Evolutionary conservation across 2,797 vertebrate species (phyloP).

Genomic region (Muraenolepis orangiensis): DNA sequence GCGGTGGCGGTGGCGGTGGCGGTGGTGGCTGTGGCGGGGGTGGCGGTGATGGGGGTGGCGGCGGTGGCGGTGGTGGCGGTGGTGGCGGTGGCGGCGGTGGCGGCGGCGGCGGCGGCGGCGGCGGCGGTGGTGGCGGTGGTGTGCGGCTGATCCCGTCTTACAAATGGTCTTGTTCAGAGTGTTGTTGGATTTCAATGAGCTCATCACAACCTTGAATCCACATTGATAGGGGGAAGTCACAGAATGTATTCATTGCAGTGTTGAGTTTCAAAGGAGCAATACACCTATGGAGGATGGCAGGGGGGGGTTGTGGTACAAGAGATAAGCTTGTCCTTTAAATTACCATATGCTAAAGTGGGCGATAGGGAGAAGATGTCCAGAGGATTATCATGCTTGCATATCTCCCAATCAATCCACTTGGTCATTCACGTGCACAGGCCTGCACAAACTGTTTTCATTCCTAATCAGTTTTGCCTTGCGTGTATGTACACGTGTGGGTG

Average conservation of each 20-base stretch:
- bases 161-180: constrained; percentile 7
- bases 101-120: not conserved
- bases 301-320: constrained; percentile 40
- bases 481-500: not conserved
- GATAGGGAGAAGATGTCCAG: constrained; percentile 64
- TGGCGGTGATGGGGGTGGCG: not conserved
- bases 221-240: constrained; percentile 7
- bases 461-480: not conserved
- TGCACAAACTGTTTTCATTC: constrained; percentile 37
- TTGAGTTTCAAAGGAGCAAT: constrained; percentile 35
- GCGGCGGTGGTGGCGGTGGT: too few relatives aligned
- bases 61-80: too few relatives aligned
- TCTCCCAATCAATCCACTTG: constrained; percentile 63
- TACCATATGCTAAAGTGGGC: constrained; percentile 67
- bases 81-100: not conserved
- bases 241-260: constrained; percentile 7
- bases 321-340: constrained; percentile 75
- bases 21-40: too few relatives aligned
- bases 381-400: constrained; percentile 68
- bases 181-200: constrained; percentile 1
- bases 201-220: not conserved
- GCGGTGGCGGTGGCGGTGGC: too few relatives aligned
- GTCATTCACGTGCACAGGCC: constrained; percentile 33
- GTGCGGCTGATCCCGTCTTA: constrained; percentile 3
- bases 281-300: too few relatives aligned